Evolutionary conservation across 2,797 vertebrate genomes (phyloP), one percentile per base, ranked within the genome.

Genomic region (Poeciliopsis turneri): DNA sequence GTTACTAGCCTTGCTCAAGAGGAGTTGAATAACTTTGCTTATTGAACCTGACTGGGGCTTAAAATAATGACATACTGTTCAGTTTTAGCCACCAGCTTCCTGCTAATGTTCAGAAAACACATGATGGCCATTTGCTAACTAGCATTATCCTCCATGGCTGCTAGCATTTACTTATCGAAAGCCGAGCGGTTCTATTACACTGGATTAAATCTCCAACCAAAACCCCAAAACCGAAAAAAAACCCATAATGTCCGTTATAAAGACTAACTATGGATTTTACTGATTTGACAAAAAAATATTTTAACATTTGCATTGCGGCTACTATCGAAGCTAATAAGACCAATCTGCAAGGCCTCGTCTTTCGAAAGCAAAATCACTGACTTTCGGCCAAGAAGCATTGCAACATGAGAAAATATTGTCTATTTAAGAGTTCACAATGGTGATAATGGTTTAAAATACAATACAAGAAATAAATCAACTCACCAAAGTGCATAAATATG

Each of bases 271-370:
- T 4, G 10, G 15, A 11, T 64, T 74, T 28, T 6, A 30, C 5
- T 33, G 1, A 47, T 41, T 4, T 30, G 0, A 5, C 78, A 4
- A 78, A 47, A 75, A 0, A 51, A 57, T 78, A 39, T 33, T 33
- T 18, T 25, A 30, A 30, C 0, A 33, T 74, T 75, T 46, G 20
- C 45, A 25, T 8, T 28, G 74, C 33, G 61, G 82, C 64, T 69
- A 69, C 64, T 25, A 43, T 69, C 5, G 66, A 69, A 41, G 86
- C 88, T 88, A 82, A n/a, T 76, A 51, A 79, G 59, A 72, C 76
- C 77, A 78, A 59, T 79, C 49, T 36, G 57, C 64, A 75, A 79
- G 83, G 90, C 92, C 91, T 90, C 86, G 85, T 86, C 74, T 87
- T 80, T 12, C n/a, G 76, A 39, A 2, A 85, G 18, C 33, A 39